phyloP scores from a whole-genome alignment of 35 echinoderm and acorn worm species.

The Strongylocentrotus purpuratus region DNA sequence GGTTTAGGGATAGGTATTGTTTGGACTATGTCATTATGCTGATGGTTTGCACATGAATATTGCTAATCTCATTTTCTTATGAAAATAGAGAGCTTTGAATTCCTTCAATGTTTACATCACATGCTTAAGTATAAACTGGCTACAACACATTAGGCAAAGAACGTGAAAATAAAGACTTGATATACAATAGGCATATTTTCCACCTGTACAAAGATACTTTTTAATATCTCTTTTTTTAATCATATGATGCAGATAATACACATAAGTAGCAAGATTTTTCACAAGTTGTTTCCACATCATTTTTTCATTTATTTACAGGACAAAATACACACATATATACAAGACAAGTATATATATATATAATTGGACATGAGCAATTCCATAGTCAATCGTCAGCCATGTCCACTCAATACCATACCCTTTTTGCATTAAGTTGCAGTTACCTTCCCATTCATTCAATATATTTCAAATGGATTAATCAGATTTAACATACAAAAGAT shows the following conservation, averaged over 20 bases:
- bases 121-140: not conserved
- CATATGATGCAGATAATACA: conserved; percentile 34
- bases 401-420: not conserved
- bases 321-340: not conserved
- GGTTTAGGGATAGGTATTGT: too few species aligned
- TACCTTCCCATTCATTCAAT: not conserved
- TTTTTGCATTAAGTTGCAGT: not conserved
- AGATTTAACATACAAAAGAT: too few species aligned
- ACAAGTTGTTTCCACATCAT: conserved; percentile 26
- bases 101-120: not conserved
- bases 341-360: not conserved
- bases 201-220: conserved; percentile 42
- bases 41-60: too few species aligned
- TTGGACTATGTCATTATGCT: too few species aligned
- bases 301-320: not conserved
- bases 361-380: not conserved
- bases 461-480: too few species aligned
- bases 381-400: not conserved
- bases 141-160: not conserved
- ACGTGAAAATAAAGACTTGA: not conserved
- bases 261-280: conserved; percentile 13
- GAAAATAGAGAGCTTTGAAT: too few species aligned
- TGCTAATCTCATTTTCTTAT: too few species aligned
- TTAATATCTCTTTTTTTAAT: conserved; percentile 49
- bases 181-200: not conserved